A percentile compares a stretch with the other conserved stretches of the same genome.
phyloP scores from a whole-genome alignment of 1,140 invertebrate species.

The Atta cephalotes region DNA sequence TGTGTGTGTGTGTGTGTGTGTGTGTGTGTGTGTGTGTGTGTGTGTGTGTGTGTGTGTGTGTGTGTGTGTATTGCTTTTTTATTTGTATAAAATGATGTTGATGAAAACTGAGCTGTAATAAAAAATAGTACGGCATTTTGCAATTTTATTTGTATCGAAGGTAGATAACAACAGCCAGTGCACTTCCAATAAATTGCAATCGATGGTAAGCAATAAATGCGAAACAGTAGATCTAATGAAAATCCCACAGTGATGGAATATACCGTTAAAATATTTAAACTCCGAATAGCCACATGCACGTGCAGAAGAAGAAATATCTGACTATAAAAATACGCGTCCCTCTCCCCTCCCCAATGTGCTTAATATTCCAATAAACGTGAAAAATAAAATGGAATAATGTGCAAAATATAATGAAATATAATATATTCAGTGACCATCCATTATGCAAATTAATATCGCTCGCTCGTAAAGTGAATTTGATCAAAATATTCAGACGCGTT shows the following conservation, averaged over 20 bases:
- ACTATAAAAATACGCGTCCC: slow-evolving; percentile 26
- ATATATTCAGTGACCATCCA: slow-evolving; percentile 38
- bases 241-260: slow-evolving; percentile 48
- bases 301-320: slow-evolving; percentile 39
- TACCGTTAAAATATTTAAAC: slow-evolving; percentile 62
- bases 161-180: slow-evolving; percentile 52
- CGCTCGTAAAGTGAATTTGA: slow-evolving; percentile 46
- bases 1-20: too few relatives aligned
- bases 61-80: slow-evolving; percentile 17
- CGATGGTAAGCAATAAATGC: slow-evolving; percentile 63
- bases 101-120: slow-evolving; percentile 57
- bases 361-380: slow-evolving; percentile 46
- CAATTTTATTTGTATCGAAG: slow-evolving; percentile 59
- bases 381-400: slow-evolving; percentile 44
- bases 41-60: too few relatives aligned
- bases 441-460: slow-evolving; percentile 53
- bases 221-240: slow-evolving; percentile 61
- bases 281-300: slow-evolving; percentile 8
- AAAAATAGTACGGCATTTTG: slow-evolving; percentile 52
- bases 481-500: slow-evolving; percentile 32
- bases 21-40: too few relatives aligned
- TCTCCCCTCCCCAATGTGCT: neutral
- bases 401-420: slow-evolving; percentile 49
- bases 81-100: slow-evolving; percentile 55
- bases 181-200: slow-evolving; percentile 61